A percentile compares a stretch with the other conserved stretches of the same genome.
These are phyloP conservation scores for Netta rufina DNA, from an alignment of 2,797 vertebrate species.

Conservation along the genomic window DNA sequence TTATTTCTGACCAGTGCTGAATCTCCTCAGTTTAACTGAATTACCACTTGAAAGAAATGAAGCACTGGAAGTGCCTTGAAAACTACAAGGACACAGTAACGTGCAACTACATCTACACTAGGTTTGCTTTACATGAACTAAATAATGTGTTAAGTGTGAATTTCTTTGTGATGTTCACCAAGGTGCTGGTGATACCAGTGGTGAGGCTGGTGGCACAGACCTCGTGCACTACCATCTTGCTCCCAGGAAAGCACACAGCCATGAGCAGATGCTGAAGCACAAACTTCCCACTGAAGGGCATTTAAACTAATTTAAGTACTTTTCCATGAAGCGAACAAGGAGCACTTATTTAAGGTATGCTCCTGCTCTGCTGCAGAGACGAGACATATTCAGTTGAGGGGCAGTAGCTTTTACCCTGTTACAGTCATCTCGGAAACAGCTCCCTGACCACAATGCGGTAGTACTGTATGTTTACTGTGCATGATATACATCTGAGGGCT, in stretches of 20 bases:
- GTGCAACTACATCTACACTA: not conserved
- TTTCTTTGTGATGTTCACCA: not conserved
- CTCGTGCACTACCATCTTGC: not conserved
- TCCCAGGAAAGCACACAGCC: not conserved
- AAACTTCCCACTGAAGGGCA: not conserved
- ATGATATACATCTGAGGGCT: not conserved
- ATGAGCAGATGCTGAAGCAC: not conserved
- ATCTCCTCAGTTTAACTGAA: slow-evolving; percentile 38
- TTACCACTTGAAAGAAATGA: slow-evolving; percentile 32
- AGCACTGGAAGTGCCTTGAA: not conserved
- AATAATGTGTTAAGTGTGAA: not conserved
- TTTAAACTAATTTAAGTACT: not conserved
- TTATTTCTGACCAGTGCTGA: not conserved
- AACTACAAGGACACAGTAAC: not conserved
- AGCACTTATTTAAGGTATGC: not conserved
- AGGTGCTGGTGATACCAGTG: not conserved
- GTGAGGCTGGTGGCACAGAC: not conserved
- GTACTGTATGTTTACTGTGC: not conserved
- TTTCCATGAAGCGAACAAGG: not conserved
- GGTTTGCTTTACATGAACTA: not conserved
- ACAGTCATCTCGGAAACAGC: not conserved
- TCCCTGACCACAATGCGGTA: not conserved
- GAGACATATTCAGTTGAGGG: accelerated
- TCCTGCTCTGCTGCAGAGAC: not conserved
- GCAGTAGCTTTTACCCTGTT: not conserved